Evolutionary conservation across 1,140 invertebrate genomes (phyloP).

Genomic region (Bombus haemorrhoidalis): DNA sequence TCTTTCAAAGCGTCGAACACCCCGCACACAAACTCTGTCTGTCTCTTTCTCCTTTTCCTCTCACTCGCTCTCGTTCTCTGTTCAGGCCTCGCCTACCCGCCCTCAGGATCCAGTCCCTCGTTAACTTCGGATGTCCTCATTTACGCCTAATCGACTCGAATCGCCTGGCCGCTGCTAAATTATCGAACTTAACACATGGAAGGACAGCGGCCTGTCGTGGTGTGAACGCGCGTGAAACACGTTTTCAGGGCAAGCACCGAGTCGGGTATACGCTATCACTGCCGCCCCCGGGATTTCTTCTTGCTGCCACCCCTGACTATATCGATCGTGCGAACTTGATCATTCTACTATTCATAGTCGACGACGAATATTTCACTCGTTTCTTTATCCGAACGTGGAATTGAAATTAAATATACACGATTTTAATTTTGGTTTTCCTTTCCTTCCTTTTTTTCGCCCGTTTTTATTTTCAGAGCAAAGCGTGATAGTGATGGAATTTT

Average conservation of each 20-base stretch:
- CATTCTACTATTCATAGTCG: not conserved
- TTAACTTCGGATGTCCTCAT: constrained; percentile 67
- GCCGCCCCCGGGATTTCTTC: not conserved
- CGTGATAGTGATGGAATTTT: not conserved
- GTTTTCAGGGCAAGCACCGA: constrained; percentile 62
- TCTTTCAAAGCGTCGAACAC: constrained; percentile 49
- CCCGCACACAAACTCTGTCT: not conserved
- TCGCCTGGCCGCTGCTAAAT: constrained; percentile 57
- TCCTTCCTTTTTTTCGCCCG: too few species aligned
- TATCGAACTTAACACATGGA: constrained; percentile 65
- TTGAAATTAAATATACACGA: not conserved
- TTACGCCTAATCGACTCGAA: constrained; percentile 68
- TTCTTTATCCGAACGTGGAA: too few species aligned
- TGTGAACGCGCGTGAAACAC: constrained; percentile 65
- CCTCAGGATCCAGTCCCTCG: constrained; percentile 49
- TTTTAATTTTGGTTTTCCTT: not conserved
- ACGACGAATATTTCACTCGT: not conserved
- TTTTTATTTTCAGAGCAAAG: not conserved
- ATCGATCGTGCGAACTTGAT: constrained; percentile 3
- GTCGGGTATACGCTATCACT: constrained; percentile 58
- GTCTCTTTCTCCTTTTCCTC: not conserved
- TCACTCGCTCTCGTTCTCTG: not conserved
- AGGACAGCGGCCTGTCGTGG: constrained; percentile 44
- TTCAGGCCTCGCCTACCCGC: too few species aligned
- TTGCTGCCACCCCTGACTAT: not conserved